Evolutionary conservation across 2,888 invertebrate genomes (phyloP).

Genomic region (Pelosia muscerda): DNA sequence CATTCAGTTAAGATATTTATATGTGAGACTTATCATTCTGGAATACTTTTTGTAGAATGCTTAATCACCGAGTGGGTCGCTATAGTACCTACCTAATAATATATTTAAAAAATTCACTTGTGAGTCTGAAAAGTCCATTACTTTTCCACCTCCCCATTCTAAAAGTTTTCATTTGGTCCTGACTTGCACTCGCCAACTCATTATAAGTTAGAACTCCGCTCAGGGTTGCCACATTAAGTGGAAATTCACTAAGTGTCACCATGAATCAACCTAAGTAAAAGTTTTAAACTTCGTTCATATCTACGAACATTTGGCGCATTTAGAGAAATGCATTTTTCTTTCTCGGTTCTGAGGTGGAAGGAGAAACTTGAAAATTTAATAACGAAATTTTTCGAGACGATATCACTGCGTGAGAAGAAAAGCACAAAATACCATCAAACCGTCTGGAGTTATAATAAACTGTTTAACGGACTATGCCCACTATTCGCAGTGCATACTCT

Average conservation of each 20-base stretch:
- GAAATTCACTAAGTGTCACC: constrained; percentile 37
- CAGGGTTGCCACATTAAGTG: constrained; percentile 27
- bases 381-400: neutral
- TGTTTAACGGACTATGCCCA: neutral
- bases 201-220: constrained; percentile 45
- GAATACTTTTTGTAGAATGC: neutral
- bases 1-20: neutral
- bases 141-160: neutral
- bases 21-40: neutral
- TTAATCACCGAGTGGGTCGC: neutral
- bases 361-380: neutral
- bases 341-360: neutral
- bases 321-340: constrained; percentile 3
- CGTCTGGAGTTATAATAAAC: too few species aligned
- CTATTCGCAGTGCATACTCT: neutral
- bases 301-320: neutral
- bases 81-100: too few species aligned
- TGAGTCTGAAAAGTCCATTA: neutral
- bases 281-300: constrained; percentile 13
- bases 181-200: constrained; percentile 55
- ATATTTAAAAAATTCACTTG: neutral
- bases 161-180: constrained; percentile 41
- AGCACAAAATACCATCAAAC: too few species aligned
- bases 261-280: constrained; percentile 31
- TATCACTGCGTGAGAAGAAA: too few species aligned